Conservation (phyloP, 2,113 vertebrate genomes). For the Prionailurus viverrinus region DNA sequence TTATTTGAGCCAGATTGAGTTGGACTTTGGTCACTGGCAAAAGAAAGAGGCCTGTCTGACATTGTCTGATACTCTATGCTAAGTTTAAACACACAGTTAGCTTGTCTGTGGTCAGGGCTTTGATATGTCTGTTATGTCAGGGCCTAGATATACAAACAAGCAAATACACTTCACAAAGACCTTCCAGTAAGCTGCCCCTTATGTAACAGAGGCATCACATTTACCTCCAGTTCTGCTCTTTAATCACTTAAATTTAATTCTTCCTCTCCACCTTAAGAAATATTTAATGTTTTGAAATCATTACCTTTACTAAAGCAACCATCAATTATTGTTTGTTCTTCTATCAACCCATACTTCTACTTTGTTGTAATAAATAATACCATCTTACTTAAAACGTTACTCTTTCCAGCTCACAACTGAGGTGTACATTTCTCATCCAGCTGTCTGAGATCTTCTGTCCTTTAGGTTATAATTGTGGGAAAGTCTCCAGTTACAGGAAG, state of each 20-base stretch:
- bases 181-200: background rate
- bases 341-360: background rate
- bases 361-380: background rate
- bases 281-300: background rate
- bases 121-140: background rate
- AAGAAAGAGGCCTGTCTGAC: background rate
- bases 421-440: background rate
- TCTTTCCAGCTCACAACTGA: background rate
- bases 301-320: constrained; percentile 22
- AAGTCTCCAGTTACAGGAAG: constrained; percentile 78
- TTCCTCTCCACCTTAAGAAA: background rate
- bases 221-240: background rate
- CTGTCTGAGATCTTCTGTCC: background rate
- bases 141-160: background rate
- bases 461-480: background rate
- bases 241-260: background rate
- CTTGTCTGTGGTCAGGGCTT: background rate
- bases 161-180: background rate
- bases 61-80: background rate
- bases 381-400: background rate
- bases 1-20: background rate
- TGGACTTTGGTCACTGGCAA: background rate
- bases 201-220: background rate
- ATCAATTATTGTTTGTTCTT: background rate
- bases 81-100: background rate